Evolutionary conservation across 2,113 vertebrate genomes (phyloP), one percentile per base, ranked within the genome.

Genomic region (Elephas maximus): DNA sequence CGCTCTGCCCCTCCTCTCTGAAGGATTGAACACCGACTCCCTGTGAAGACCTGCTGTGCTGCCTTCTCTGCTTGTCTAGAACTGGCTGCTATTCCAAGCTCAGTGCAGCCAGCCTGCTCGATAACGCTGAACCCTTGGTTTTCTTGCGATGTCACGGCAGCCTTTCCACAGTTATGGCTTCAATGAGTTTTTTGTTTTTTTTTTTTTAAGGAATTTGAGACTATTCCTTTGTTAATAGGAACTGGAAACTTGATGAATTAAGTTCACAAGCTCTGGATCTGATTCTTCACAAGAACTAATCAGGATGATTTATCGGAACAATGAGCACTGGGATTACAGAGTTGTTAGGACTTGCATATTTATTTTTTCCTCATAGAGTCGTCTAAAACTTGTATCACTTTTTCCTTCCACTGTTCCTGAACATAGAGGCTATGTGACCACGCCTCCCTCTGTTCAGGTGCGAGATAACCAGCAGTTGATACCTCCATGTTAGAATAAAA

Each of bases 321-420:
- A 51, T 51, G 48, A 79, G 24, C 12, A 8, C 18, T 41, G 20
- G 78, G 24, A 53, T 85, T 63, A 85, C 48, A 37, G 41, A 71
- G 33, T 12, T 77, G 33, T 30, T 33, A 74, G 83, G 77, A 88
- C 45, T 91, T 30, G 23, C 4, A 18, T 44, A 24, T 53, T 84
- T 41, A 28, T 33, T 63, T 63, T 51, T 57, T 80, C 74, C 65
- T 87, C n/a, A n/a, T 1, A 28, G 69, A 60, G 45, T 26, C 53
- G 21, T 51, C 8, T 33, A 30, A 51, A 86, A 63, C 8, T 41
- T 41, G 2, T 24, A 9, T 60, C 74, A 26, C 24, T 53, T 51
- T 78, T 62, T 79, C 51, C 73, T 80, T 81, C 45, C 23, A 51
- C 57, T 90, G 87, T 84, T 88, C 53, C 71, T 84, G 48, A 88